Conservation (phyloP, 2,888 invertebrate genomes). For the Tetanocera ferruginea region DNA sequence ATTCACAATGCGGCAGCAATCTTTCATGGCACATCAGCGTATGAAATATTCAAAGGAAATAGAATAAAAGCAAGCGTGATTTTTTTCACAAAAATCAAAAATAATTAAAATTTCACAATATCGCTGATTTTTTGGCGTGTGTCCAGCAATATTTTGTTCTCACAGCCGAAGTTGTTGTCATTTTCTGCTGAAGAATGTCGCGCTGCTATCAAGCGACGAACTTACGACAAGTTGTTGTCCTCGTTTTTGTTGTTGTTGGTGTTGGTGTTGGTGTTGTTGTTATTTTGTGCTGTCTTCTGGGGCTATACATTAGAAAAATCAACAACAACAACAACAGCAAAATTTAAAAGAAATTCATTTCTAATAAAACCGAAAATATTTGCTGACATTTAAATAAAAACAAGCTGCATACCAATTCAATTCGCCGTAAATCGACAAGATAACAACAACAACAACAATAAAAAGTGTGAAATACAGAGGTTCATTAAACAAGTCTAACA, state of each 20-base stretch:
- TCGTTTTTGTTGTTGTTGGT: constrained; percentile 21
- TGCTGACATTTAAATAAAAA: neutral
- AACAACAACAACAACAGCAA: neutral
- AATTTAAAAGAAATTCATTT: constrained; percentile 15
- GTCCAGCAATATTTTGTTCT: constrained; percentile 19
- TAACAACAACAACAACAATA: neutral
- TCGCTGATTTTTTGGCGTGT: constrained; percentile 29
- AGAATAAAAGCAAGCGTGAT: neutral
- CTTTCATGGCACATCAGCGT: neutral
- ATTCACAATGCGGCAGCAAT: constrained; percentile 32
- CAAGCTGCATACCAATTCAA: constrained; percentile 13
- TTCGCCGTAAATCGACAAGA: constrained; percentile 21
- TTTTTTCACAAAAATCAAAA: constrained; percentile 33
- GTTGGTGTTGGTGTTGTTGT: neutral
- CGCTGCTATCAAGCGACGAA: constrained; percentile 8
- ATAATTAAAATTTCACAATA: constrained; percentile 39
- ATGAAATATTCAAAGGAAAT: neutral
- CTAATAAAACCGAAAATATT: constrained; percentile 16
- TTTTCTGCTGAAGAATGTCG: constrained; percentile 24
- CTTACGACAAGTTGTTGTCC: constrained; percentile 33
- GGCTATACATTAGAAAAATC: neutral
- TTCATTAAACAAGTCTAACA: constrained; percentile 18
- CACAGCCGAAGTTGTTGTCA: neutral
- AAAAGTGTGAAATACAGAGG: constrained; percentile 15
- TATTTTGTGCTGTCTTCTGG: no score